Evolutionary conservation across 2,888 invertebrate genomes (phyloP), one percentile per base, ranked within the genome.

Genomic region (Pseudoips prasinana): DNA sequence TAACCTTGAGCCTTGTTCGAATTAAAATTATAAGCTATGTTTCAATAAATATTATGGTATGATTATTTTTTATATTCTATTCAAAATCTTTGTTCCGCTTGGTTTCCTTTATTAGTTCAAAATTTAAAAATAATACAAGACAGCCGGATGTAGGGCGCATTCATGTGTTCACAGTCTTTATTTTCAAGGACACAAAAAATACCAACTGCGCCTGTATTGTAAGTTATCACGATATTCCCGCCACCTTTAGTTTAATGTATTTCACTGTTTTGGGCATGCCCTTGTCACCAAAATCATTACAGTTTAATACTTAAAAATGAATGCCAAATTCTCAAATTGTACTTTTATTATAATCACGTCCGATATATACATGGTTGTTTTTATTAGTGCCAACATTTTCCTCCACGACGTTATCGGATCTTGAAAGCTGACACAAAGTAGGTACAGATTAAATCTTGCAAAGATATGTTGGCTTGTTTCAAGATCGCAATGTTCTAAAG

Each of bases 101-200:
- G 20, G 20, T 20, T 2, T 5, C 3, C 7, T 7, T 29, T 25
- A 1, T 20, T 29, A 31, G 25, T 7, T 29, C 17, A 10, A 29
- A 42, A 39, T 39, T 26, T 47, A 47, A 24, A 52, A 56, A 55
- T 47, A 51, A 56, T 58, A 58, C 68, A 59, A 44, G 49, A 28
- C 29, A 60, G 52, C 66, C 81, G 84, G 80, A 85, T 77, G 72
- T 66, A 49, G 64, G 68, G 66, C 64, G 59, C 58, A 38, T 50
- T 47, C 51, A 63, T 53, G 60, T 62, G 41, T 58, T 42, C 52
- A n/a, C n/a, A 46, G 60, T 59, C 56, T 60, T 62, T 58, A 63
- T 56, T 57, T 63, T 48, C 79, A 82, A 83, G 84, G 81, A 68
- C 77, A 57, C 34, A 10, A 43, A 52, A 45, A 57, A 61, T 53